Percentiles rank a stretch among this genome's conserved stretches.
phyloP scores from a whole-genome alignment of 2,888 invertebrate genomes.

The Baccha elongata region DNA sequence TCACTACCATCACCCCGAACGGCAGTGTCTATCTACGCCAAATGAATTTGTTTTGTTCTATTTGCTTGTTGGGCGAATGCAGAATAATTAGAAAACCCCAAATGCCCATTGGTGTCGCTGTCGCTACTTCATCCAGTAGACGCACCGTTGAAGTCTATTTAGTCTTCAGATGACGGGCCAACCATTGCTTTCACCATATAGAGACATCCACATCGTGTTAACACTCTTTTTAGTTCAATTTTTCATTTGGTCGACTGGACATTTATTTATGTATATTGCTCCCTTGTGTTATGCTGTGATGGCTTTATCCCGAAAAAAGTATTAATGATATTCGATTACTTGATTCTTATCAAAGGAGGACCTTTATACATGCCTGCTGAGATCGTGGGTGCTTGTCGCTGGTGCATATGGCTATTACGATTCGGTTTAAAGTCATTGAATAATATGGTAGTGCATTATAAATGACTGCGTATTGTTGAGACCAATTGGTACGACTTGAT shows the following conservation, averaged over 20 bases:
- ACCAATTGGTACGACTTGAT: constrained; percentile 35
- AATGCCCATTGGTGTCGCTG: constrained; percentile 42
- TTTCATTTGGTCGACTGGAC: constrained; percentile 38
- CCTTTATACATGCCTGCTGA: constrained; percentile 17
- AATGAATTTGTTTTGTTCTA: constrained; percentile 24
- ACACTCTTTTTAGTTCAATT: constrained; percentile 53
- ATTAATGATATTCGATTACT: constrained; percentile 63
- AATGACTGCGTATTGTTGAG: constrained; percentile 43
- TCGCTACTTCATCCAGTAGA: constrained; percentile 41
- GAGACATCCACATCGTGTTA: constrained; percentile 39
- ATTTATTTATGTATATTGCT: constrained; percentile 26
- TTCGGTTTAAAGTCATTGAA: constrained; percentile 39
- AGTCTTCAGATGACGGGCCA: background rate
- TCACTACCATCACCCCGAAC: background rate
- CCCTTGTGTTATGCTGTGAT: constrained; percentile 51
- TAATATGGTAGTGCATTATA: constrained; percentile 54
- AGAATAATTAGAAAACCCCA: constrained; percentile 50
- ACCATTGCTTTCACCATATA: constrained; percentile 37
- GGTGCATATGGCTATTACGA: constrained; percentile 65
- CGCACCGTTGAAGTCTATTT: constrained; percentile 10
- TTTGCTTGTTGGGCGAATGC: constrained; percentile 19
- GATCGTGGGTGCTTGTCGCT: constrained; percentile 3
- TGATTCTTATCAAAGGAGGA: constrained; percentile 61
- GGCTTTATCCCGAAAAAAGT: constrained; percentile 50
- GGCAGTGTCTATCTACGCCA: constrained; percentile 2